Evolutionary conservation across 2,888 invertebrate genomes (phyloP).

Genomic region (Synergus japonicus): DNA sequence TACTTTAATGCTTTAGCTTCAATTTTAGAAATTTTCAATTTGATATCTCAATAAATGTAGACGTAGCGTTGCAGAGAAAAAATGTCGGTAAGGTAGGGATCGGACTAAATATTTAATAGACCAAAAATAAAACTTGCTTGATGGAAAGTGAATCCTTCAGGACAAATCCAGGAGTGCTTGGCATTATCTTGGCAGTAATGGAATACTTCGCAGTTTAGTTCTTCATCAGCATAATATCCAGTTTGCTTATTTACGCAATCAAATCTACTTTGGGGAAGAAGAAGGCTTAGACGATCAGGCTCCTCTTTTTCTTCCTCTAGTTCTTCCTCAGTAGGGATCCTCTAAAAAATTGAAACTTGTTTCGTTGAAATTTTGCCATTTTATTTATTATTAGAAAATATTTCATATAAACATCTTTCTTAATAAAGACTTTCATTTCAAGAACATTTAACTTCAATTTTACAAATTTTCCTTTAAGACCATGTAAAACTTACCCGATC

Average conservation of each 20-base stretch:
- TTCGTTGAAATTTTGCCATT: neutral
- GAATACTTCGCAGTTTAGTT: conserved; percentile 93
- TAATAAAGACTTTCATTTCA: no score
- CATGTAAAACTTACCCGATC: no score
- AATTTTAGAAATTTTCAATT: no score
- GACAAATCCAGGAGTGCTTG: conserved; percentile 95
- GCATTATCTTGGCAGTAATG: conserved; percentile 95
- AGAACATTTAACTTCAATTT: no score
- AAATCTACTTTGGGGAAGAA: conserved; percentile 91
- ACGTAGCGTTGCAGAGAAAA: no score
- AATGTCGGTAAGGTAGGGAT: no score
- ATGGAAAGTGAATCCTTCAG: conserved; percentile 93
- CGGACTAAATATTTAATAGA: no score
- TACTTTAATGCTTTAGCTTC: no score
- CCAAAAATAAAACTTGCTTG: conserved; percentile 79
- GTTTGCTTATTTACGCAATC: conserved; percentile 88
- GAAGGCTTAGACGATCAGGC: conserved; percentile 88
- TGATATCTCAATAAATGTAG: no score
- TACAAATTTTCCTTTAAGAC: no score
- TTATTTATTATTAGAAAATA: neutral
- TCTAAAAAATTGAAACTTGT: conserved; percentile 16
- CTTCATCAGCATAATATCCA: conserved; percentile 95
- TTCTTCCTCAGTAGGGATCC: conserved; percentile 76
- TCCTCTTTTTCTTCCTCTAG: conserved; percentile 89
- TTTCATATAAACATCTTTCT: neutral